A percentile compares a stretch with the other conserved stretches of the same genome.
These are phyloP conservation scores for Chascanopsetta lugubris DNA, from an alignment of 2,113 vertebrate species.

Conservation along the genomic window DNA sequence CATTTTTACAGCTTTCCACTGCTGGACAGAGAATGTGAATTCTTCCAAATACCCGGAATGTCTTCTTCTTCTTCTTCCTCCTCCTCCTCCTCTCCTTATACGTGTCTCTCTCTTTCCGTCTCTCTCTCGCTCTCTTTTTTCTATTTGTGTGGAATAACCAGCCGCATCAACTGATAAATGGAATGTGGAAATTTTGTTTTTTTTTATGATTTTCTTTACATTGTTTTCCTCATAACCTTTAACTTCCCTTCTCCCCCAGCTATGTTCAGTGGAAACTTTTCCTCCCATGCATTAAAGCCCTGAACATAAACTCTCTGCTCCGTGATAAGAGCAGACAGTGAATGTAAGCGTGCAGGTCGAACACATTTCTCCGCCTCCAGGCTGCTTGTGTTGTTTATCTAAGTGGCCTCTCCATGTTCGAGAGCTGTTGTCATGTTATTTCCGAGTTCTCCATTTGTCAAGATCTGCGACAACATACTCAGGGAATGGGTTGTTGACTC, in stretches of 20 bases:
- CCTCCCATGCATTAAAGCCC: slow-evolving; percentile 68
- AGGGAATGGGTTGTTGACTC: slow-evolving; percentile 48
- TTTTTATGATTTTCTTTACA: slow-evolving; percentile 74
- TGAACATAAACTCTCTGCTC: slow-evolving; percentile 75
- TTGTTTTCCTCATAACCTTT: slow-evolving; percentile 79
- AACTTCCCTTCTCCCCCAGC: slow-evolving; percentile 72
- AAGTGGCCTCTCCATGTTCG: slow-evolving; percentile 61
- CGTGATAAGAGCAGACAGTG: slow-evolving; percentile 66
- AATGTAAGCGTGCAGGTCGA: slow-evolving; percentile 58
- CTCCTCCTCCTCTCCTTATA: slow-evolving; percentile 72
- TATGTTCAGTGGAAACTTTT: slow-evolving; percentile 79
- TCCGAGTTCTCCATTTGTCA: slow-evolving; percentile 49
- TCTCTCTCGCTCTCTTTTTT: slow-evolving; percentile 70
- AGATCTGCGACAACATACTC: slow-evolving; percentile 50
- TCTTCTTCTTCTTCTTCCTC: slow-evolving; percentile 75
- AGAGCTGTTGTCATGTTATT: slow-evolving; percentile 34
- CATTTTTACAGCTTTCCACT: slow-evolving; percentile 76
- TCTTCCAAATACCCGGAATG: slow-evolving; percentile 68
- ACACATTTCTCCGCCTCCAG: slow-evolving; percentile 61
- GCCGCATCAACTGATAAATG: slow-evolving; percentile 76
- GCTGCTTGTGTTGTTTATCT: slow-evolving; percentile 32
- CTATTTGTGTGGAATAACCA: slow-evolving; percentile 79
- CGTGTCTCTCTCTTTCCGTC: slow-evolving; percentile 69
- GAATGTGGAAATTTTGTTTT: slow-evolving; percentile 74
- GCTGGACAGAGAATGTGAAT: slow-evolving; percentile 75